Evolutionary conservation across 30 jellyfish, hydroid and myxozoan species (phyloP), one percentile per base, ranked within the genome.

Genomic region (Chrysaora quinquecirrha): DNA sequence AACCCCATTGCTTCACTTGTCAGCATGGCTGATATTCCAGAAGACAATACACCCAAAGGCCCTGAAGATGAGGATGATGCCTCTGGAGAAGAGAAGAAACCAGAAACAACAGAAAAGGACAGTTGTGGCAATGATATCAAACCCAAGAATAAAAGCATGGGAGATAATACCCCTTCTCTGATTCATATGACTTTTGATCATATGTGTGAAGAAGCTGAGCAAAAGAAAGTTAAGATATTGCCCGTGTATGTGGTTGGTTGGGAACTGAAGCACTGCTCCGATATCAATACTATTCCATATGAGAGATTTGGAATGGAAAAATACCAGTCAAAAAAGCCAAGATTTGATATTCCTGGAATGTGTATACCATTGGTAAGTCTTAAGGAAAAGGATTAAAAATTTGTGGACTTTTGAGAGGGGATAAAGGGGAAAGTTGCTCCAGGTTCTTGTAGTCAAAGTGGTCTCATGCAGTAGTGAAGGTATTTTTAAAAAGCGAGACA

Each of bases 331-430:
- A 82, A 56, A 23, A 24, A 43, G 64, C 92, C 92, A 31, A 69
- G 85, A 31, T 82, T 82, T 69, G 92, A 82, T 62, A 82, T 82
- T 10, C 92, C 92, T n/a, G 92, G 92, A 61, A 82, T 82, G 92
- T 82, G 92, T 64, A 68, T 68, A 1, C 86, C 92, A 18, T 35
- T 82, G 92, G 92, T 82, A 69, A 64, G 74, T 23, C n/a, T n/a
- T n/a, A n/a, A n/a, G n/a, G n/a, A n/a, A n/a, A n/a, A n/a, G n/a
- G n/a, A n/a, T n/a, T n/a, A n/a, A n/a, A n/a, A n/a, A n/a, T n/a
- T n/a, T n/a, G n/a, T n/a, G n/a, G n/a, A n/a, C n/a, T n/a, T n/a
- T n/a, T n/a, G n/a, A n/a, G n/a, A n/a, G n/a, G n/a, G n/a, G n/a
- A n/a, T n/a, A n/a, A n/a, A n/a, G n/a, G n/a, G n/a, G n/a, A n/a